Base-by-base conservation (phyloP, 2,888 invertebrate species). In the Chirona hameri region DNA sequence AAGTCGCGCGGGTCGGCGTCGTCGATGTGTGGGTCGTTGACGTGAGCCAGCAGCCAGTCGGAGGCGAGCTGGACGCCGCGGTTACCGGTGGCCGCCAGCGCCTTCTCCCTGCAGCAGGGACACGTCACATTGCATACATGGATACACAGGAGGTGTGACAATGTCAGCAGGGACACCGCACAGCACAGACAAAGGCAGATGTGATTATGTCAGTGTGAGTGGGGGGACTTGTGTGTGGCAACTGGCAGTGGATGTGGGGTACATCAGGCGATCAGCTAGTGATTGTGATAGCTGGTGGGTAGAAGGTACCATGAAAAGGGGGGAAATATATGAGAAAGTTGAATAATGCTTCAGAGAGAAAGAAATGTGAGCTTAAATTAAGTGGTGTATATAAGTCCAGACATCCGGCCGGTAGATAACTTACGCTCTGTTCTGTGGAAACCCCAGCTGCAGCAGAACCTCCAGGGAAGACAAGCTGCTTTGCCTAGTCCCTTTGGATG, bases 1-100 rank as follows among this genome's bases (percentile, higher is more conserved):
- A 96, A 97, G 88, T 97, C 95, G 84, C 97, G 90, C 0, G 94
- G 93, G 60, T 91, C 91, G 81, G 91, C 91, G 82, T 92, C 91
- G 87, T 97, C 95, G 81, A 97, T 89, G 31, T 91, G 91, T 0
- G 93, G 91, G 89, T 97, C 97, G 87, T 94, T 93, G 0, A 96
- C 95, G 87, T 97, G 97, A 14, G 95, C 95, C 84, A 96, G 88
- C 21, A 97, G 89, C 97, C 96, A 97, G 87, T 96, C 96, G 0
- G 95, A 94, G 15, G 96, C 96, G 84, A 95, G 90, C 88, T 96
- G 95, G 48, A 95, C 94, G 84, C 95, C 94, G 83, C 94, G 91
- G 88, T 96, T 93, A 29, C 96, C 96, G 7, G 96, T 97, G 18
- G 96, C 95, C 27, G 96, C 95, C 84, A 97, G 88, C 10, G 96